Conservation (phyloP, 2,888 invertebrate species). For the Cyrtodaria siliqua region DNA sequence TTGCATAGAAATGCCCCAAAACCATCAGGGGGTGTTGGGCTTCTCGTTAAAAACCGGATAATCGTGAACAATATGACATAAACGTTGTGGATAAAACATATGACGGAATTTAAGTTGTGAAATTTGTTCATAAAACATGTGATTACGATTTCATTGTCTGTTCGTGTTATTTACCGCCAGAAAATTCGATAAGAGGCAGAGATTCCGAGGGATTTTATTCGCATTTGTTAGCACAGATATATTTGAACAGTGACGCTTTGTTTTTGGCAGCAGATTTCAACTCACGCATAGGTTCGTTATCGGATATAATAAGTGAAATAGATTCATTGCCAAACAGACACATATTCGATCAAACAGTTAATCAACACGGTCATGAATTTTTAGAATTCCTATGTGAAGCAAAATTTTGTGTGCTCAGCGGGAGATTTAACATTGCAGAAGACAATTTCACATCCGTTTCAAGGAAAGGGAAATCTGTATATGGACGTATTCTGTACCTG, state of each 20-base stretch:
- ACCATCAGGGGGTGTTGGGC: conserved; percentile 47
- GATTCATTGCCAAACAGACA: conserved; percentile 18
- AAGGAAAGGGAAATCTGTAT: conserved; percentile 36
- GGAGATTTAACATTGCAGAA: too few species aligned
- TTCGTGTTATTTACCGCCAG: conserved; percentile 26
- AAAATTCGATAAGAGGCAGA: conserved; percentile 28
- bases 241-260: conserved; percentile 23
- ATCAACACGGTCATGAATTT: conserved; percentile 33
- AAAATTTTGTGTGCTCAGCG: conserved; percentile 38
- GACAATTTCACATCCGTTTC: conserved; percentile 43
- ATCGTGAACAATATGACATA: conserved; percentile 12
- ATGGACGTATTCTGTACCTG: conserved; percentile 34
- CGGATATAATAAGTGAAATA: conserved; percentile 19
- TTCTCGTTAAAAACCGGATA: conserved; percentile 27
- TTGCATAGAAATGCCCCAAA: conserved; percentile 43
- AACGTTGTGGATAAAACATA: conserved; percentile 26
- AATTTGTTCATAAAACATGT: conserved; percentile 11
- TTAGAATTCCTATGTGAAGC: conserved; percentile 32
- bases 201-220: conserved; percentile 36
- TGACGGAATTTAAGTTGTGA: conserved; percentile 34
- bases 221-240: conserved; percentile 35
- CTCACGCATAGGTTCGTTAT: conserved; percentile 30
- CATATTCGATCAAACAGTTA: conserved; percentile 12
- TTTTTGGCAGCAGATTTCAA: conserved; percentile 39
- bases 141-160: conserved; percentile 5